These are phyloP conservation scores for Sebastolobus alascanus DNA, from an alignment of 2,797 vertebrate genomes.

Conservation along the genomic window DNA sequence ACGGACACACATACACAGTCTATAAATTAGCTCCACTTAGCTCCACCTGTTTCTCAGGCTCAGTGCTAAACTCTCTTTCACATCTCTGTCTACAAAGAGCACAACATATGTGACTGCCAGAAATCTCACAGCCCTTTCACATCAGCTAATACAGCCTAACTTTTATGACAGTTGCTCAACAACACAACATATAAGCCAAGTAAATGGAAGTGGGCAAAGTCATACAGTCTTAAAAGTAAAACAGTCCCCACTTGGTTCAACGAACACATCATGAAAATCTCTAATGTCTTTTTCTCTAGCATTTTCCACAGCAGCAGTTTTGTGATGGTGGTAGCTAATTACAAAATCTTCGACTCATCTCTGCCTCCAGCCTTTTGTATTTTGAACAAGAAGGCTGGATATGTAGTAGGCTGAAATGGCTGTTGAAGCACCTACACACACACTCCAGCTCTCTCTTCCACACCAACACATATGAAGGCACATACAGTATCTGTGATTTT, in stretches of 20 bases:
- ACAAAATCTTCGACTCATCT: slow-evolving; percentile 55
- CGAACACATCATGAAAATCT: slow-evolving; percentile 35
- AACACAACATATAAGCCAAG: neutral
- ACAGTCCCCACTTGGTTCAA: slow-evolving; percentile 31
- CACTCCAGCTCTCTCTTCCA: slow-evolving; percentile 38
- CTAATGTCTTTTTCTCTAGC: slow-evolving; percentile 31
- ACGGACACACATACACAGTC: neutral
- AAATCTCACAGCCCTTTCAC: slow-evolving; percentile 15
- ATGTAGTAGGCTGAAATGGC: slow-evolving; percentile 52
- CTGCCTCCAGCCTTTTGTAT: slow-evolving; percentile 59
- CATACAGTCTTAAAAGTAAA: slow-evolving; percentile 11
- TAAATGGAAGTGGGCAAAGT: slow-evolving; percentile 22
- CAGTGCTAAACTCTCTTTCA: slow-evolving; percentile 36
- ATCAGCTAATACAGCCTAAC: slow-evolving; percentile 17
- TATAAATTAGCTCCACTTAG: slow-evolving; percentile 37
- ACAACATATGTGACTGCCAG: slow-evolving; percentile 30
- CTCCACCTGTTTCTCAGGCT: slow-evolving; percentile 42
- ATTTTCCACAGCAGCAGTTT: slow-evolving; percentile 48
- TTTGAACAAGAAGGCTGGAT: slow-evolving; percentile 50
- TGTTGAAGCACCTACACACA: slow-evolving; percentile 58
- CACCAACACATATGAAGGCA: slow-evolving; percentile 42
- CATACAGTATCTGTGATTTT: slow-evolving; percentile 18
- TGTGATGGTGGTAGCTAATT: slow-evolving; percentile 60
- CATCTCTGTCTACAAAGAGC: slow-evolving; percentile 30
- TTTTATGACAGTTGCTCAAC: slow-evolving; percentile 6